Conservation (phyloP, 2,888 invertebrate genomes). For the Drosophila testacea region DNA sequence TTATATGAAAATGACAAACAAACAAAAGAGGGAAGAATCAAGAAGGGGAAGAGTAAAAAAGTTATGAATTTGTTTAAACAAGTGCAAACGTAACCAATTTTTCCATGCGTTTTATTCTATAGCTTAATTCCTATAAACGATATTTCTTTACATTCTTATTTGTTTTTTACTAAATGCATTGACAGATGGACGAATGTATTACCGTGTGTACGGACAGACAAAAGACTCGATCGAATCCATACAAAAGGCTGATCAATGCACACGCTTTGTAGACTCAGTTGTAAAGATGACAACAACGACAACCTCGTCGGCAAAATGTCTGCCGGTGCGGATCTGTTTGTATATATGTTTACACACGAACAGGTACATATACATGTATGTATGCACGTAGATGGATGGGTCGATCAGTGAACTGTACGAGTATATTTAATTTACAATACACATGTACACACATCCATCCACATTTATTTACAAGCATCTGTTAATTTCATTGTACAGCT, state of each 20-base stretch:
- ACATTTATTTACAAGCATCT: slow-evolving; percentile 62
- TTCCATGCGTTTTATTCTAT: slow-evolving; percentile 47
- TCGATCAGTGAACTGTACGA: slow-evolving; percentile 61
- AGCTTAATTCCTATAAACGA: slow-evolving; percentile 39
- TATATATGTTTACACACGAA: slow-evolving; percentile 40
- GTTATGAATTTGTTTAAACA: slow-evolving; percentile 64
- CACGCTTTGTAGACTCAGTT: slow-evolving; percentile 70
- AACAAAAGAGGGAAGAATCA: not conserved
- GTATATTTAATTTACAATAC: slow-evolving; percentile 69
- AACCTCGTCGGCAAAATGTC: slow-evolving; percentile 57
- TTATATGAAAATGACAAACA: slow-evolving; percentile 25
- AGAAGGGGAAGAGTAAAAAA: not conserved
- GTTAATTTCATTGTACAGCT: slow-evolving; percentile 67
- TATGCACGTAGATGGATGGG: slow-evolving; percentile 18
- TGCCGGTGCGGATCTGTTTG: slow-evolving; percentile 57
- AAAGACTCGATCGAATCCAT: slow-evolving; percentile 57
- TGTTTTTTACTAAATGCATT: slow-evolving; percentile 60
- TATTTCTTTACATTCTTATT: not conserved
- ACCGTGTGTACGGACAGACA: slow-evolving; percentile 28
- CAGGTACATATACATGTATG: slow-evolving; percentile 14
- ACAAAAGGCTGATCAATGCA: slow-evolving; percentile 71
- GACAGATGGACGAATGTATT: slow-evolving; percentile 58
- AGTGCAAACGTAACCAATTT: slow-evolving; percentile 76
- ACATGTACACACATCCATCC: slow-evolving; percentile 45
- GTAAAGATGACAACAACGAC: slow-evolving; percentile 45